Evolutionary conservation across 2,888 invertebrate genomes (phyloP), one percentile per base, ranked within the genome.

Genomic region (Mesochorus sp.): DNA sequence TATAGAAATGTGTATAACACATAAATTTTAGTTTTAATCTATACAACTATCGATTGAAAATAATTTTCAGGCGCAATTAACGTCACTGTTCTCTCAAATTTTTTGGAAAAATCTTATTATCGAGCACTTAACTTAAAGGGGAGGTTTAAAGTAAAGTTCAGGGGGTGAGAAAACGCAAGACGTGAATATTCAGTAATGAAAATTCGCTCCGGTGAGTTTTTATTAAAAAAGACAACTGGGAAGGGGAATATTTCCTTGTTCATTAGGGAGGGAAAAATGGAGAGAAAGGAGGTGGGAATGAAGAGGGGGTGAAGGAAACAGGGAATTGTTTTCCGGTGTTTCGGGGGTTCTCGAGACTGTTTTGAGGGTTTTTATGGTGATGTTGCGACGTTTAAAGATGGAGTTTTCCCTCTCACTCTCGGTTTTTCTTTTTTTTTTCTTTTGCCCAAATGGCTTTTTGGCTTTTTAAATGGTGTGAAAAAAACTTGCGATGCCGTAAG

Each of bases 301-400:
- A n/a, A n/a, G n/a, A n/a, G n/a, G n/a, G n/a, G 1, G 39, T n/a
- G n/a, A 26, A 47, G 31, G 31, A 68, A 70, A 49, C 12, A 49
- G n/a, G 17, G 49, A 77, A 73, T 77, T 68, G 68, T 77, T 68
- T 73, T 68, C 73, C 62, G 77, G 67, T 49, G 57, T 68, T 47
- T 68, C 67, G 67, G n/a, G n/a, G 68, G 62, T 68, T 57, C 73
- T 77, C 55, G 68, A 77, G 77, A 73, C 73, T 55, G 53, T 73
- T 73, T 64, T 31, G 31, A 68, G 77, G 68, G 57, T 59, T 28
- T 51, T 71, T 31, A 34, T n/a, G 42, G 28, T 26, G 12, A 26
- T 42, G 17, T 26, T 14, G 8, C 17, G 6, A 21, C 8, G n/a
- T n/a, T n/a, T 37, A 31, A 47, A 34, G 47, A 5, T 31, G 28